phyloP scores from a whole-genome alignment of 2,113 vertebrate genomes.

The Festucalex cinctus region DNA sequence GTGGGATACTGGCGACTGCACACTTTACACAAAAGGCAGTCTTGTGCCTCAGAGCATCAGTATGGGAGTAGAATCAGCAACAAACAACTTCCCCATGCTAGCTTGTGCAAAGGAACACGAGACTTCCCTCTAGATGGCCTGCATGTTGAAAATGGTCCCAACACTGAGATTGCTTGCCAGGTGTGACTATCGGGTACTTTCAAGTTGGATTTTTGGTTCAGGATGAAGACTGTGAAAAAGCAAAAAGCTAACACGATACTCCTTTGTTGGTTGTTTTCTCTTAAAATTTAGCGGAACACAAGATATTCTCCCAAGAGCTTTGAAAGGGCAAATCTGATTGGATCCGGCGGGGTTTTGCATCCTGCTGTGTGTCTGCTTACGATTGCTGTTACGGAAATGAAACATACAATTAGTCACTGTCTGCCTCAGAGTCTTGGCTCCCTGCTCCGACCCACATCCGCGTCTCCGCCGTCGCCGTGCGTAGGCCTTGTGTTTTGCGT shows the following conservation, averaged over 20 bases:
- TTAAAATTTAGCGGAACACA: background rate
- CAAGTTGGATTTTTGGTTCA: background rate
- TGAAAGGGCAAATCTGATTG: constrained; percentile 12
- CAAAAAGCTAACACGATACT: background rate
- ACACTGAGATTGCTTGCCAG: constrained; percentile 10
- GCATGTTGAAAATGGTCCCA: background rate
- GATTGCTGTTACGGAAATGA: constrained; percentile 37
- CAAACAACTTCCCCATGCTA: background rate
- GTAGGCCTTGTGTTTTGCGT: constrained; percentile 23
- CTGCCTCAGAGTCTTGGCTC: constrained; percentile 14
- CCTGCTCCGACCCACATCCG: constrained; percentile 16
- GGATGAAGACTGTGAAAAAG: constrained; percentile 1
- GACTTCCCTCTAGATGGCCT: background rate
- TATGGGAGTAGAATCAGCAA: constrained; percentile 1
- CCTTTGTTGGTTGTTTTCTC: background rate
- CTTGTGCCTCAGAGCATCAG: background rate
- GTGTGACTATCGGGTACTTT: constrained; percentile 23
- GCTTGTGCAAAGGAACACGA: background rate
- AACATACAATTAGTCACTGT: constrained; percentile 30
- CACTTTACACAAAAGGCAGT: constrained; percentile 1
- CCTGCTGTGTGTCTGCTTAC: constrained; percentile 9
- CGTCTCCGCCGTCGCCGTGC: constrained; percentile 10
- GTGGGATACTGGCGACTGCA: constrained; percentile 7
- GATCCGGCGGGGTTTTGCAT: constrained; percentile 2
- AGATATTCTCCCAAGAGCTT: constrained; percentile 13